A percentile compares a stretch with the other conserved stretches of the same genome.
Evolutionary conservation across 2,797 vertebrate species (phyloP).

Genomic region (Malacoraja senta): DNA sequence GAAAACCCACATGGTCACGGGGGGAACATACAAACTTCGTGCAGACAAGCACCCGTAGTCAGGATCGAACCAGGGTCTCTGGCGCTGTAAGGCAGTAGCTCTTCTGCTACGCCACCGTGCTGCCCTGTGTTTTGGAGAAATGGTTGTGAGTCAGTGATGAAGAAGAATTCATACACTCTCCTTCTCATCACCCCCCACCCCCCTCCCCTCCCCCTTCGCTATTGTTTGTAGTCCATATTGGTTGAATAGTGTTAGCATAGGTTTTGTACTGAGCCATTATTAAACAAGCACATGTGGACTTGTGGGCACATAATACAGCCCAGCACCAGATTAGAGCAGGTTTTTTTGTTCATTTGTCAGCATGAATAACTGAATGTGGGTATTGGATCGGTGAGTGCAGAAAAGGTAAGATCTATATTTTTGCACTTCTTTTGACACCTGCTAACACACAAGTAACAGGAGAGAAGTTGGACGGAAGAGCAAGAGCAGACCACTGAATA

Average conservation of each 20-base stretch:
- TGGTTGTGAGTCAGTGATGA: background rate
- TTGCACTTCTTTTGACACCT: background rate
- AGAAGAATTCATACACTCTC: background rate
- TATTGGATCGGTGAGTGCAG: background rate
- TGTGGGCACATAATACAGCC: background rate
- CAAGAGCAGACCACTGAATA: background rate
- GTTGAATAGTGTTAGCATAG: background rate
- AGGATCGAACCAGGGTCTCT: too few species aligned
- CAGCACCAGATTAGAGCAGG: background rate
- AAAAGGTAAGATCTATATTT: background rate
- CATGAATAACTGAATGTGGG: background rate
- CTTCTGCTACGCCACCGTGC: too few species aligned
- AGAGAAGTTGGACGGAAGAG: background rate
- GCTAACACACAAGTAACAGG: background rate
- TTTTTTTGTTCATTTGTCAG: background rate
- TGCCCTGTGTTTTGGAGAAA: too few species aligned
- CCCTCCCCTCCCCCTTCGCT: background rate
- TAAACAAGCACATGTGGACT: background rate
- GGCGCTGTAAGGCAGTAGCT: too few species aligned
- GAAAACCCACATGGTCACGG: too few species aligned
- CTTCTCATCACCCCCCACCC: background rate
- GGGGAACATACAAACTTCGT: too few species aligned
- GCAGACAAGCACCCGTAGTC: too few species aligned
- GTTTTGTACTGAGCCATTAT: background rate
- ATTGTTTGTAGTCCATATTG: background rate